Base-by-base conservation (phyloP, 2,113 vertebrate species). In the Cyanoramphus novaezelandiae region DNA sequence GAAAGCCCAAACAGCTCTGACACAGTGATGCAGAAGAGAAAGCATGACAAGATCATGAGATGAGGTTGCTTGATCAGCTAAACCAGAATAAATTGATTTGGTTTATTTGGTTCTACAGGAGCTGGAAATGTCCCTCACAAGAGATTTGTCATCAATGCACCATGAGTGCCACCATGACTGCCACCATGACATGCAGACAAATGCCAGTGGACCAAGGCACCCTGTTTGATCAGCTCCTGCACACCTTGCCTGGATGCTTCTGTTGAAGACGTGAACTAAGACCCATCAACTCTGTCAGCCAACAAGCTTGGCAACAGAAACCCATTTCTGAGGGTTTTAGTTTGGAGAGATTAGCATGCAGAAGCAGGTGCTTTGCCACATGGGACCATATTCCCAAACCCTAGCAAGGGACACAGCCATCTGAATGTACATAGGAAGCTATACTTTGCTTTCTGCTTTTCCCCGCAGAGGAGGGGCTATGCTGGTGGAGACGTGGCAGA, bases 371-470 rank as follows among this genome's bases (percentile, higher is more conserved):
- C 46, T 62, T 47, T 43, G 52, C 31, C 60, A 39, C 4, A 2
- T 7, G 11, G 41, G 41, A 50, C 21, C 5, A 3, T 4, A 15
- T 43, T 46, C 43, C 57, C 46, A 84, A 85, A 27, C 6, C 23
- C 81, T 37, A 27, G 37, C 2, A 3, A 80, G 43, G 47, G 24
- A 69, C 28, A 10, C 59, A 43, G 12, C 17, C 46, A 27, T 23
- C 29, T 37, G 15, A 2, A 14, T 10, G 33, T n/a, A 14, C 0
- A 0, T 2, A 11, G 47, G 41, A 43, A 83, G 49, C 39, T 17
- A 17, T 28, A 28, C 65, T 88, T 60, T 35, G 60, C 65, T 39
- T 23, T 49, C 52, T 47, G 57, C 50, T 39, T 28, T 63, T 67
- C 41, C 27, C 17, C 10, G 5, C 41, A 44, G 57, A 60, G 33